phyloP scores from a whole-genome alignment of 1,140 invertebrate genomes.

The Nasonia vitripennis region DNA sequence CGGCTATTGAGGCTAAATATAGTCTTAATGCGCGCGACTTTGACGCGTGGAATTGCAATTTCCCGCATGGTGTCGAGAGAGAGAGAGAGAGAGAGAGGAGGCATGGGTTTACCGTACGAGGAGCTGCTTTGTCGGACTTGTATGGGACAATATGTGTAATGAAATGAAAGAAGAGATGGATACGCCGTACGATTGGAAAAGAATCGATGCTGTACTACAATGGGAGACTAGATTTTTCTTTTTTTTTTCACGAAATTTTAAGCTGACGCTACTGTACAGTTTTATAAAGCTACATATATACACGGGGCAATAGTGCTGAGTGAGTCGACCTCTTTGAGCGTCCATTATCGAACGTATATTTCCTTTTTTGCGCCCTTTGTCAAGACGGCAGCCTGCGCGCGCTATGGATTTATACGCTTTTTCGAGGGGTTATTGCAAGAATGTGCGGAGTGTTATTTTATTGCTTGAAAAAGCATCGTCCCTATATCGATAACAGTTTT shows the following conservation, averaged over 20 bases:
- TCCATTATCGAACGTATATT: constrained; percentile 21
- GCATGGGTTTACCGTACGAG: not conserved
- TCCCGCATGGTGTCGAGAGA: not conserved
- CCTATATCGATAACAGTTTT: not conserved
- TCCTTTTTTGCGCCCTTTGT: not conserved
- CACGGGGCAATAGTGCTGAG: not conserved
- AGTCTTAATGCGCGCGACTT: constrained; percentile 26
- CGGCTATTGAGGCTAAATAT: not conserved
- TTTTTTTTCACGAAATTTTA: too few relatives aligned
- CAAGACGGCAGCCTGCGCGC: not conserved
- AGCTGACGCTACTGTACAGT: too few relatives aligned
- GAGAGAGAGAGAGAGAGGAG: not conserved
- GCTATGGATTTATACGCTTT: not conserved
- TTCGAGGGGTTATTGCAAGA: not conserved
- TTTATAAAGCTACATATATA: too few relatives aligned
- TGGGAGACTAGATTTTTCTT: too few relatives aligned
- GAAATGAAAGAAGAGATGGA: too few relatives aligned
- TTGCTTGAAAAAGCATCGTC: not conserved
- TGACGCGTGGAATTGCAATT: constrained; percentile 28
- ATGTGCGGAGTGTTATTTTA: not conserved
- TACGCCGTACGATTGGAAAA: too few relatives aligned
- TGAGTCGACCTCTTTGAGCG: not conserved
- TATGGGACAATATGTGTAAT: too few relatives aligned
- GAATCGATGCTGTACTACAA: too few relatives aligned
- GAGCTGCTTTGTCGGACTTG: too few relatives aligned